Conservation (phyloP, 2,113 vertebrate species). For the Rhizomys pruinosus region DNA sequence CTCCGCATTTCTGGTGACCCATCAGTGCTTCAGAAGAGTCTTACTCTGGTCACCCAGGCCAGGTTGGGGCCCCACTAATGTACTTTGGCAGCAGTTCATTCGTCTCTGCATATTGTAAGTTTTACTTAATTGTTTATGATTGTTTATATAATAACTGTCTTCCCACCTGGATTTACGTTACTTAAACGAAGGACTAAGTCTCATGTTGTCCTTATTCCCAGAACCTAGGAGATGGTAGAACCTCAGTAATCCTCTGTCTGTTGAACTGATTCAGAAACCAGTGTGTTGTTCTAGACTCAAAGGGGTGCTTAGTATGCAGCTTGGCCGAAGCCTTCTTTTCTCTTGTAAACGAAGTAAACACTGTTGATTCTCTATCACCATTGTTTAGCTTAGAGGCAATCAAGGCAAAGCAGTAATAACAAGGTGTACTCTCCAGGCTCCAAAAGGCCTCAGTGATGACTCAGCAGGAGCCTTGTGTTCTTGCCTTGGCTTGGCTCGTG, state of each 20-base stretch:
- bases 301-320: not conserved
- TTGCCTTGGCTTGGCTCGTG: not conserved
- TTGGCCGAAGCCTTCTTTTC: not conserved
- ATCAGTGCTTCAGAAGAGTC: not conserved
- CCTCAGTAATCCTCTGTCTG: not conserved
- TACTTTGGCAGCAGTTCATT: not conserved
- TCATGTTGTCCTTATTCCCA: not conserved
- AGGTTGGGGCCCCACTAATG: not conserved
- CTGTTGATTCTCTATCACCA: not conserved
- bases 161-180: too few relatives aligned
- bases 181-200: not conserved
- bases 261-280: constrained; percentile 19
- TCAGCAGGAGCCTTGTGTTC: not conserved
- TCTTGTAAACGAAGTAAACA: not conserved
- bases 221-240: not conserved
- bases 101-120: not conserved
- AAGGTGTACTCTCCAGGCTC: not conserved
- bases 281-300: not conserved
- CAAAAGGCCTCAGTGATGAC: not conserved
- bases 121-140: constrained; percentile 13
- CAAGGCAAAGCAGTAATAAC: not conserved
- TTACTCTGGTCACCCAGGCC: not conserved
- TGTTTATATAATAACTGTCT: constrained; percentile 23
- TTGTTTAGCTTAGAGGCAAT: not conserved
- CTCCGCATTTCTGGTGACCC: constrained; percentile 22